These are phyloP conservation scores for Serranus cabrilla DNA, from an alignment of 2,797 vertebrate species.

Conservation along the genomic window DNA sequence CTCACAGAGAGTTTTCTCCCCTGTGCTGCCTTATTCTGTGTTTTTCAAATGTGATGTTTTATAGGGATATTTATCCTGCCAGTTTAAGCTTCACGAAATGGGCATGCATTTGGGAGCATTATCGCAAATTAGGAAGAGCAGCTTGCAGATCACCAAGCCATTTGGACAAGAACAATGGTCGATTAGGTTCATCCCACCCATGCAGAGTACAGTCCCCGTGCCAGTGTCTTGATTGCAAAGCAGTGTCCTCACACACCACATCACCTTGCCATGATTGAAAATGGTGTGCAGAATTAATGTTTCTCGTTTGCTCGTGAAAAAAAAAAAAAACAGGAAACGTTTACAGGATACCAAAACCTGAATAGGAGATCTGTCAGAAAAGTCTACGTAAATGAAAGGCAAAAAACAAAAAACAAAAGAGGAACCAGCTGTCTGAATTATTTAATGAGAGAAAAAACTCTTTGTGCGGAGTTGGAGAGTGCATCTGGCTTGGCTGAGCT, in stretches of 20 bases:
- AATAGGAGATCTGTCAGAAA: slow-evolving; percentile 32
- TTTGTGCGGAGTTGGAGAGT: slow-evolving; percentile 66
- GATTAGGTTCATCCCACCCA: slow-evolving; percentile 69
- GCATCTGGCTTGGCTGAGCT: slow-evolving; percentile 78
- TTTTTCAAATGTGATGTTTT: background rate
- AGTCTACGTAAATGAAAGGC: slow-evolving; percentile 41
- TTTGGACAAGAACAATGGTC: slow-evolving; percentile 66
- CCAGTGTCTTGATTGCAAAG: slow-evolving; percentile 64
- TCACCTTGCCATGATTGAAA: slow-evolving; percentile 52
- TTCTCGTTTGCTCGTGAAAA: slow-evolving; percentile 14
- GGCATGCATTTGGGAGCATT: slow-evolving; percentile 39
- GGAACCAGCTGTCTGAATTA: slow-evolving; percentile 72
- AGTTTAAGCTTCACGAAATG: slow-evolving; percentile 7
- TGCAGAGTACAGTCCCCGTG: slow-evolving; percentile 53
- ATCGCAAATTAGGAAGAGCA: slow-evolving; percentile 57
- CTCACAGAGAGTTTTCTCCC: slow-evolving; percentile 3
- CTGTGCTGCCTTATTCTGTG: background rate
- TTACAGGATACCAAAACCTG: slow-evolving; percentile 20
- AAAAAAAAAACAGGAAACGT: slow-evolving; percentile 11
- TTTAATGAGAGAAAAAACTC: slow-evolving; percentile 59
- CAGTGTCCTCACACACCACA: slow-evolving; percentile 36
- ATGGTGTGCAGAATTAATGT: slow-evolving; percentile 40
- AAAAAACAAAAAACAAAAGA: slow-evolving; percentile 45
- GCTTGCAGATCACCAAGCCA: slow-evolving; percentile 64
- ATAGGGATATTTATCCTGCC: background rate